phyloP scores from a whole-genome alignment of 2,797 vertebrate genomes.

The Enteromius unitaeniatus region DNA sequence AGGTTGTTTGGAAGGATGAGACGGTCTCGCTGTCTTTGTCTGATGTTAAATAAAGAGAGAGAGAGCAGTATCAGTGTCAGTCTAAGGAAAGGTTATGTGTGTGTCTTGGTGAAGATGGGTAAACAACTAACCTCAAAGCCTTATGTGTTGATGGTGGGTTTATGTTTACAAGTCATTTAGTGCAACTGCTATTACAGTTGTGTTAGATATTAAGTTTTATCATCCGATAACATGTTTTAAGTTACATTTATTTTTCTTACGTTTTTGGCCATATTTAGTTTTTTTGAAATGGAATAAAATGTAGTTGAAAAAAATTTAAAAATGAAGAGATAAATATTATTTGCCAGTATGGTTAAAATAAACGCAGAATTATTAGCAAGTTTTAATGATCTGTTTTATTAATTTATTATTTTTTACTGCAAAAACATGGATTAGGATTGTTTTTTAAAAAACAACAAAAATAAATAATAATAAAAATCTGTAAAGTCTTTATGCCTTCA shows the following conservation, averaged over 20 bases:
- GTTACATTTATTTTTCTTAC: background rate
- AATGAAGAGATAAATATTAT: background rate
- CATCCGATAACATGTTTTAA: background rate
- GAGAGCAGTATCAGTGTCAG: background rate
- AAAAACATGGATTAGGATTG: background rate
- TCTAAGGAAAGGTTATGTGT: background rate
- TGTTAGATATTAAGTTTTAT: background rate
- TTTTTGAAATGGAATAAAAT: background rate
- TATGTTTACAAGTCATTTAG: background rate
- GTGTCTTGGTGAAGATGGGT: background rate
- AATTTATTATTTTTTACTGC: background rate
- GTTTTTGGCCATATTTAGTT: background rate
- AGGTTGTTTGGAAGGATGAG: constrained; percentile 4
- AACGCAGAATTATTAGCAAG: background rate
- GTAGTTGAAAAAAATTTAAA: background rate
- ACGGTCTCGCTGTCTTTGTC: background rate
- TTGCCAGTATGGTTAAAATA: background rate
- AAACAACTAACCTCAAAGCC: background rate
- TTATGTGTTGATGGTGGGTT: background rate
- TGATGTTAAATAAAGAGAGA: constrained; percentile 17
- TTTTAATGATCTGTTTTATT: background rate
- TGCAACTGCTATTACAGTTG: background rate
- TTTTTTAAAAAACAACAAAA: background rate
- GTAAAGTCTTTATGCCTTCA: background rate
- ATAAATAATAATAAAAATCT: background rate